Base-by-base conservation (phyloP, 2,888 invertebrate species). In the Dorcus hopei region DNA sequence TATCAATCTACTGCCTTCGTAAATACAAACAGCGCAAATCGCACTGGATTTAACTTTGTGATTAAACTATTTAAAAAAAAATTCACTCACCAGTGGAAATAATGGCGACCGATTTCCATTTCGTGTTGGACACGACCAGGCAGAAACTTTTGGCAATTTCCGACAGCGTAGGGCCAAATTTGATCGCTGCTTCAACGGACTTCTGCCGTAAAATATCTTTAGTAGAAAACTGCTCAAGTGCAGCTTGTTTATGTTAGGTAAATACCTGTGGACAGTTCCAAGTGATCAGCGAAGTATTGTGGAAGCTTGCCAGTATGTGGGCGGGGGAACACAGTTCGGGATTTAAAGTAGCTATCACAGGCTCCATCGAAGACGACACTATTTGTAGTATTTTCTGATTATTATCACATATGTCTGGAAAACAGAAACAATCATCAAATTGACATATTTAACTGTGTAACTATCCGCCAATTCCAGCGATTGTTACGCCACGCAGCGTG, bases 191-290 rank as follows among this genome's bases (percentile, higher is more conserved):
- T 45, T 59, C 53, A n/a, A 7, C 14, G 14, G 33, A 43, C 42
- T 48, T 48, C 59, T 59, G 54, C 47, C 48, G 14, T 48, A 52
- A 53, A 54, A 54, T 57, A 53, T 14, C 40, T 49, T 49, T n/a
- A 39, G 45, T 23, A 26, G 26, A 33, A n/a, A 26, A 49, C 23
- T 14, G 33, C 45, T 19, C 9, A 38, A 16, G n/a, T 52, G 9
- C 16, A 40, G 38, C 52, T 49, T 42, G 38, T 49, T 9, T 45
- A n/a, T 67, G 73, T 79, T 19, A 19, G 19, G 19, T 70, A 14
- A 14, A 14, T 14, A 82, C 82, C 78, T 80, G 75, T 41, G 83
- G 83, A 66, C 83, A 83, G 63, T 82, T 83, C 83, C 83, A 84
- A 9, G 82, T 80, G 57, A 80, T 70, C 43, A 83, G 70, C 7